Evolutionary conservation across 2,113 vertebrate genomes (phyloP).

Genomic region (Oceanites oceanicus): DNA sequence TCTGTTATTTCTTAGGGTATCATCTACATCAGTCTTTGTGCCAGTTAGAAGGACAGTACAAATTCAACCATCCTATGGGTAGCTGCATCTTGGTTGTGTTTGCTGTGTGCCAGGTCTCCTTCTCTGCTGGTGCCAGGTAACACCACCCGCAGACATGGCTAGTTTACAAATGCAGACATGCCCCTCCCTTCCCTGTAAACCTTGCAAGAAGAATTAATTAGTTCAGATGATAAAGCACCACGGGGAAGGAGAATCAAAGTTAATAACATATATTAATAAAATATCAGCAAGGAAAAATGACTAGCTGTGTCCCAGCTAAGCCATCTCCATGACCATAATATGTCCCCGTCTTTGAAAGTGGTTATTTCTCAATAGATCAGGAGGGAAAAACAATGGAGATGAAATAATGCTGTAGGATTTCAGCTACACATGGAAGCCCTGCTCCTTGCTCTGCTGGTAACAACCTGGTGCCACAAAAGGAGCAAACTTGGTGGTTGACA

Average conservation of each 20-base stretch:
- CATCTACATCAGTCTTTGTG: neutral
- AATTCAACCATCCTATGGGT: accelerated
- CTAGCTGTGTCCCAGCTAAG: conserved; percentile 22
- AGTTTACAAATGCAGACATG: neutral
- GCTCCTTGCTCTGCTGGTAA: neutral
- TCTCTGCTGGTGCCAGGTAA: neutral
- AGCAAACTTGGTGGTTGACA: neutral
- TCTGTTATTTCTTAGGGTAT: neutral
- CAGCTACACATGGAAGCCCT: neutral
- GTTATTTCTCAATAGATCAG: conserved; percentile 1
- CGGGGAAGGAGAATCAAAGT: conserved; percentile 58
- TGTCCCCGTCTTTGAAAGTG: neutral
- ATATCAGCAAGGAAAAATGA: conserved; percentile 52
- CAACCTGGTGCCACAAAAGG: neutral
- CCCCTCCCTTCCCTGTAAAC: neutral
- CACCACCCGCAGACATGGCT: neutral
- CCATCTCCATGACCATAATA: conserved; percentile 5
- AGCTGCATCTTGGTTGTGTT: neutral
- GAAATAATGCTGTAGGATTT: neutral
- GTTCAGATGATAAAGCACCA: conserved; percentile 38
- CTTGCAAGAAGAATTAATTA: conserved; percentile 44
- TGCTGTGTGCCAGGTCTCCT: neutral
- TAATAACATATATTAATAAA: conserved; percentile 63
- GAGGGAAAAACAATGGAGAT: neutral
- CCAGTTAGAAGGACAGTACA: neutral